These are phyloP conservation scores for Cyanoderma ruficeps DNA, from an alignment of 2,113 vertebrate genomes.

Conservation along the genomic window DNA sequence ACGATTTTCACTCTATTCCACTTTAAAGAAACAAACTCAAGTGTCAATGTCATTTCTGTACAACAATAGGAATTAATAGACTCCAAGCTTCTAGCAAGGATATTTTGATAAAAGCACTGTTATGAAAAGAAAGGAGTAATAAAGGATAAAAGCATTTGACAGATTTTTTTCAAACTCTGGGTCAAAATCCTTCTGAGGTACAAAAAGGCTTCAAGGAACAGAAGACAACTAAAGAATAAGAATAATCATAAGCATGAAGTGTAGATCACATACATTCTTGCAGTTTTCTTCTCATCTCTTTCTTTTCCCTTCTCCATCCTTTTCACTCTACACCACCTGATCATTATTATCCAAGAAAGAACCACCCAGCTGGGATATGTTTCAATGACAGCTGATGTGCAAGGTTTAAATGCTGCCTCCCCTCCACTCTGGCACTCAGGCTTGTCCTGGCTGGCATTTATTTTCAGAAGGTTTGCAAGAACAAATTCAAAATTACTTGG, in stretches of 20 bases:
- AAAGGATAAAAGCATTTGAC: neutral
- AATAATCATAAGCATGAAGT: neutral
- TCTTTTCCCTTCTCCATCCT: neutral
- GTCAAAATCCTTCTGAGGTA: neutral
- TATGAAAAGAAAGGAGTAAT: neutral
- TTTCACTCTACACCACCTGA: neutral
- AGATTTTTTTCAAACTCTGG: neutral
- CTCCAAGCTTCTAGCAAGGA: neutral
- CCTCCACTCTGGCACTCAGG: neutral
- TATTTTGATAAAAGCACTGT: neutral
- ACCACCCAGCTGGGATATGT: neutral
- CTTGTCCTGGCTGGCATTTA: neutral
- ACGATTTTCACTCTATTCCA: neutral
- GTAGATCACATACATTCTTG: neutral
- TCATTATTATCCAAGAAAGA: neutral
- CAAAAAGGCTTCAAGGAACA: neutral
- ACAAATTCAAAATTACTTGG: neutral
- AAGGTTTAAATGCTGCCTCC: neutral
- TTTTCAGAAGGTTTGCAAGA: neutral
- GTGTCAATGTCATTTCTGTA: neutral
- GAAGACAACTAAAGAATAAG: neutral
- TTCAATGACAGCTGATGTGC: neutral
- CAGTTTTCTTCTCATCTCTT: neutral
- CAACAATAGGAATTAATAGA: neutral
- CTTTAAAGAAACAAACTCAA: slow-evolving; percentile 18